Evolutionary conservation across 2,113 vertebrate species (phyloP).

Genomic region (Cyanoliseus patagonus): DNA sequence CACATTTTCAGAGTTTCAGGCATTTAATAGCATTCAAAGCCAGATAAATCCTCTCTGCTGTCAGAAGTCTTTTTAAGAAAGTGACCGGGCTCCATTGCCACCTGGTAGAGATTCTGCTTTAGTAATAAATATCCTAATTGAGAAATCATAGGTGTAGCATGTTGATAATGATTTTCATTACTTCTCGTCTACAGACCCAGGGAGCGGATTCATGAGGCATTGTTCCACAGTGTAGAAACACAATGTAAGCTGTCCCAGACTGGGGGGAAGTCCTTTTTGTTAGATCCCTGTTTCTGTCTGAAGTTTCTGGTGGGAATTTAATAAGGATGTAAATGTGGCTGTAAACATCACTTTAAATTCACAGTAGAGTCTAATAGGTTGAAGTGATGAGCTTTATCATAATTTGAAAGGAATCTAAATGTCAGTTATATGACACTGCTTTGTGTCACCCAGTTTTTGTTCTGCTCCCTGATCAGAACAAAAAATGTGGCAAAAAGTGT

Average conservation of each 20-base stretch:
- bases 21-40: background rate
- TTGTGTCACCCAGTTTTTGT: background rate
- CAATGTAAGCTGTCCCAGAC: background rate
- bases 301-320: background rate
- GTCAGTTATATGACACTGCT: background rate
- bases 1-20: background rate
- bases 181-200: background rate
- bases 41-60: background rate
- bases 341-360: background rate
- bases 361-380: background rate
- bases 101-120: background rate
- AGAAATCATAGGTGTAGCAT: background rate
- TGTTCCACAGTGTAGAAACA: background rate
- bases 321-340: background rate
- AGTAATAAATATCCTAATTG: background rate
- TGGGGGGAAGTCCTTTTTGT: background rate
- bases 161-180: background rate
- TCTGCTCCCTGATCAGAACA: background rate
- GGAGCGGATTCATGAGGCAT: background rate
- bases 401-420: background rate
- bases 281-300: background rate
- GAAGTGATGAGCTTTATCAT: background rate
- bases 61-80: background rate
- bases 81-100: background rate
- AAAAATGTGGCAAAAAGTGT: background rate